A percentile compares a stretch with the other conserved stretches of the same genome.
These are phyloP conservation scores for Apogon talboti DNA, from an alignment of 2,797 vertebrate species.

Conservation along the genomic window DNA sequence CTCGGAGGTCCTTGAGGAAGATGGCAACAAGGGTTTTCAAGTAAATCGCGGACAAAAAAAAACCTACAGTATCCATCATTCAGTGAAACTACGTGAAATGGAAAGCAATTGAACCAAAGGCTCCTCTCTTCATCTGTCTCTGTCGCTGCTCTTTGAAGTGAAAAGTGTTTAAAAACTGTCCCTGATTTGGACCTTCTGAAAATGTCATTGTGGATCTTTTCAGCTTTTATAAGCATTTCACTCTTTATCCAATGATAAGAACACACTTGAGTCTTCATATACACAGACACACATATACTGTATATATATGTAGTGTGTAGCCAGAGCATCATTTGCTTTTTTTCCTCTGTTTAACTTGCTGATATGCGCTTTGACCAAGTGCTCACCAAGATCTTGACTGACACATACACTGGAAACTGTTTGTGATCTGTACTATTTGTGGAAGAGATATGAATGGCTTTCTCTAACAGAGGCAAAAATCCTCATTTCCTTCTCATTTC, in stretches of 20 bases:
- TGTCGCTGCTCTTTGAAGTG: constrained; percentile 47
- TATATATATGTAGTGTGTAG: too few species aligned
- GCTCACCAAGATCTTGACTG: constrained; percentile 13
- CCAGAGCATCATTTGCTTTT: background rate
- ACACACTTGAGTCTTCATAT: constrained; percentile 5
- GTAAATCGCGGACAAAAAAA: constrained; percentile 37
- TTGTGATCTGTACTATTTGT: constrained; percentile 18
- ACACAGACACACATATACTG: background rate
- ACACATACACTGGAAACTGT: constrained; percentile 22
- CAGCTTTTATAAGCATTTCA: constrained; percentile 30
- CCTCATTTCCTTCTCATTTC: constrained; percentile 72
- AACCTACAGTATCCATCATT: constrained; percentile 29
- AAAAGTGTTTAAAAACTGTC: constrained; percentile 31
- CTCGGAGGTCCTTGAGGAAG: constrained; percentile 63
- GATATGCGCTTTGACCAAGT: constrained; percentile 14
- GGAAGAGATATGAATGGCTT: constrained; percentile 51
- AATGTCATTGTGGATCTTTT: constrained; percentile 50
- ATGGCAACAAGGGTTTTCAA: constrained; percentile 56
- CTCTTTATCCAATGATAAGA: constrained; percentile 20
- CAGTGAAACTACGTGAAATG: constrained; percentile 39
- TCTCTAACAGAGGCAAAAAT: constrained; percentile 59
- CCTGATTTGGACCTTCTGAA: constrained; percentile 56
- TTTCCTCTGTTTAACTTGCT: constrained; percentile 1
- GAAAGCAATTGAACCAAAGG: constrained; percentile 46
- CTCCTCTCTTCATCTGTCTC: constrained; percentile 22